Conservation (phyloP, 2,113 vertebrate species). For the Hippocampus comes region DNA sequence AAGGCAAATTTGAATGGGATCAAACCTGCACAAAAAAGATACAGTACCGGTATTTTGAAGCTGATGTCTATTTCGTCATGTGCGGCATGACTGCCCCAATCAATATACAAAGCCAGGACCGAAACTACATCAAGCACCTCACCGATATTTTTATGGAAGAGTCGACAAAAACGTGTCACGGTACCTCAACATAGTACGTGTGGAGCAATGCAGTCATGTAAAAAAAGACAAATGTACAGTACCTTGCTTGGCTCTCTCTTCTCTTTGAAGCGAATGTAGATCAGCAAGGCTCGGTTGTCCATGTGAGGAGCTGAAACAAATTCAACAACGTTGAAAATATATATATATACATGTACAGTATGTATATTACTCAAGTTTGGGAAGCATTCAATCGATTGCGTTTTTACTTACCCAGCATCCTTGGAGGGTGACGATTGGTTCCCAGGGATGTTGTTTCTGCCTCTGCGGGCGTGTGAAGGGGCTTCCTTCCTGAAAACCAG, state of each 20-base stretch:
- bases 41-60: too few relatives aligned
- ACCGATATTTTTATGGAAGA: neutral
- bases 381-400: neutral
- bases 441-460: constrained; percentile 28
- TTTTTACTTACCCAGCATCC: constrained; percentile 41
- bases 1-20: neutral
- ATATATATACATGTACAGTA: too few relatives aligned
- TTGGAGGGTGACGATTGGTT: constrained; percentile 13
- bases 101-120: too few relatives aligned
- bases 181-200: neutral
- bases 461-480: constrained; percentile 25
- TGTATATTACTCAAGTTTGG: too few relatives aligned
- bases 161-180: neutral
- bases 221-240: constrained; percentile 4
- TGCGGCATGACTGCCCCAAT: too few relatives aligned
- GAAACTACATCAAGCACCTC: too few relatives aligned
- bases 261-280: constrained; percentile 40
- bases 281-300: constrained; percentile 24
- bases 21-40: too few relatives aligned
- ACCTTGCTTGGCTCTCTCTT: constrained; percentile 51
- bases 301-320: constrained; percentile 20
- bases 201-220: neutral
- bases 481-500: constrained; percentile 52
- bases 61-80: too few relatives aligned
- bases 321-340: constrained; percentile 1